Evolutionary conservation across 2,113 vertebrate species (phyloP).

Genomic region (Pleuronectes platessa): DNA sequence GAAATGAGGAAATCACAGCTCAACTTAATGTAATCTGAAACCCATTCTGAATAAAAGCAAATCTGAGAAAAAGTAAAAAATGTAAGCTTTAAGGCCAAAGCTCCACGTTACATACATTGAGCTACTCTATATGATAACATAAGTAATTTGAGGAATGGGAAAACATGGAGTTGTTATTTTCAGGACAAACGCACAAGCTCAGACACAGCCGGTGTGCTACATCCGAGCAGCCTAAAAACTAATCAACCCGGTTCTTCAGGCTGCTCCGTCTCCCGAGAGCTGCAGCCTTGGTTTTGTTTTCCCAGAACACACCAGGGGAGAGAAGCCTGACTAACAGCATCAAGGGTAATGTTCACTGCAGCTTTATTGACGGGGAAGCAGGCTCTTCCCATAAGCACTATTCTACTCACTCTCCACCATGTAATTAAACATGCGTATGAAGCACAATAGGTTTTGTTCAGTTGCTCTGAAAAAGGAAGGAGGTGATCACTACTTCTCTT

Average conservation of each 20-base stretch:
- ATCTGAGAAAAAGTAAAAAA: background rate
- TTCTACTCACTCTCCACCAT: background rate
- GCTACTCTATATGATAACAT: too few species aligned
- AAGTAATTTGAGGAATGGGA: too few species aligned
- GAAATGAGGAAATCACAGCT: slow-evolving; percentile 4
- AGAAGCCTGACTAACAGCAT: background rate
- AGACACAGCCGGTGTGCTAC: background rate
- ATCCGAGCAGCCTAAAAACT: background rate
- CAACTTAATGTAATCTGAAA: background rate
- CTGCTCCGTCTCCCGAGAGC: slow-evolving; percentile 1
- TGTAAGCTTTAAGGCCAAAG: too few species aligned
- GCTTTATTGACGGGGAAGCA: background rate
- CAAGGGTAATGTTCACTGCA: background rate
- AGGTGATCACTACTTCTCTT: too few species aligned
- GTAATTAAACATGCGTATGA: background rate
- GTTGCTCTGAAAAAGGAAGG: too few species aligned
- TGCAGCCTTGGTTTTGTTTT: slow-evolving; percentile 3
- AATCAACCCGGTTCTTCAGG: background rate
- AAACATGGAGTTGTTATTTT: background rate
- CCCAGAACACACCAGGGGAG: background rate
- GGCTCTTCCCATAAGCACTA: background rate
- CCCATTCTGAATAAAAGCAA: background rate
- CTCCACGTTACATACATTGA: too few species aligned
- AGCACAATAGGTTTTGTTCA: background rate
- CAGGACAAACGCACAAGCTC: background rate